phyloP scores from a whole-genome alignment of 2,113 vertebrate species.

The Microcebus lehilahytsara region DNA sequence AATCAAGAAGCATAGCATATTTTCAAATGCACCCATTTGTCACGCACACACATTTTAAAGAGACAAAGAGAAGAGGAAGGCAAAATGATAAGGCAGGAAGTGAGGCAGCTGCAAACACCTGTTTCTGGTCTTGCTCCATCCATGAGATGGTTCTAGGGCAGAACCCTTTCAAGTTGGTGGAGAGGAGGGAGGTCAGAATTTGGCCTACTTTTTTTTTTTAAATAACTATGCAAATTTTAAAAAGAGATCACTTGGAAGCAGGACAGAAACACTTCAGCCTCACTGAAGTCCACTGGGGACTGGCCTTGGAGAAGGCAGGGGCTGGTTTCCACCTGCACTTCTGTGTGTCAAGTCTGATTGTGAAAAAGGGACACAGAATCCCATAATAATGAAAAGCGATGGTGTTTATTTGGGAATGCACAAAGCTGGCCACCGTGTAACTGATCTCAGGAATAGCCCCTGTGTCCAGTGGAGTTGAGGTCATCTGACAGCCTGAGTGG shows the following conservation, averaged over 20 bases:
- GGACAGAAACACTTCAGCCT: not conserved
- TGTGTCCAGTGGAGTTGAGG: accelerated
- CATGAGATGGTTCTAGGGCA: not conserved
- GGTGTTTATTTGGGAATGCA: not conserved
- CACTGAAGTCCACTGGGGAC: accelerated
- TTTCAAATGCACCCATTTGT: not conserved
- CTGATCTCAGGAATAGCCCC: not conserved
- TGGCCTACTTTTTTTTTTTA: not conserved
- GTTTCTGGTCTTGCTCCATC: not conserved
- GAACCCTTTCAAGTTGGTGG: not conserved
- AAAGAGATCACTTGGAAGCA: not conserved
- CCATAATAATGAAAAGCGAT: accelerated
- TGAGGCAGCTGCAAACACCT: not conserved
- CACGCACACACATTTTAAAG: not conserved
- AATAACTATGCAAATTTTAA: not conserved
- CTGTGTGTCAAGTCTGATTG: accelerated
- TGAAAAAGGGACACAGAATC: not conserved
- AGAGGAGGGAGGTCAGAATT: not conserved
- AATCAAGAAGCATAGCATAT: not conserved
- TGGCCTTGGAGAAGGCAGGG: accelerated
- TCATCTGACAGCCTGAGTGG: not conserved
- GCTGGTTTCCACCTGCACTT: not conserved
- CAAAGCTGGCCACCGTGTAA: accelerated
- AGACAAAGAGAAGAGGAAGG: not conserved
- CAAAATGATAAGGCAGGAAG: accelerated